Evolutionary conservation across 2,888 invertebrate genomes (phyloP), one percentile per base, ranked within the genome.

Genomic region (Embidobia sp.): DNA sequence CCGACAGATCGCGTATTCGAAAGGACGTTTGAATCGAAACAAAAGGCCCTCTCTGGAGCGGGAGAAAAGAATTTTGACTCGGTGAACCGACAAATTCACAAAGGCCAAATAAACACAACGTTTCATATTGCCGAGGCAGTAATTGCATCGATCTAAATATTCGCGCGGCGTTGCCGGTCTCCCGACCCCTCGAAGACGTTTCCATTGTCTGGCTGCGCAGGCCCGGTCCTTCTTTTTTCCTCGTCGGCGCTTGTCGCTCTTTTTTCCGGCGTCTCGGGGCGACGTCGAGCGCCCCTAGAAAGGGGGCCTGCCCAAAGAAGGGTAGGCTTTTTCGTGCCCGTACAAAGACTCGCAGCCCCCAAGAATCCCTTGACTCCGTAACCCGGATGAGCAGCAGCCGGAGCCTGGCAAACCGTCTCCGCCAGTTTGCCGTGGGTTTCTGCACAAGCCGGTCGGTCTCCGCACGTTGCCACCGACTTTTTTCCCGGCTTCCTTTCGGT

Each of bases 361-460:
- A 53, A 70, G 78, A 51, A 78, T 78, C 74, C 74, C 78, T 70
- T 79, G 73, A 76, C 79, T 76, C 57, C 69, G 61, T 57, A 67
- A 78, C 67, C 76, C 76, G 75, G 78, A 78, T 78, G 75, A 75
- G 78, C 74, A 74, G 72, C 67, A 74, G 77, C 67, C 74, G 76
- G 61, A 76, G 59, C 63, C 29, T 55, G 27, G 40, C 63, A 70
- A 77, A 76, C 76, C 73, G 73, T 73, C 75, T 75, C 59, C 49
- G 61, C 57, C 77, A 79, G 79, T 79, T 66, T 66, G 49, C 74
- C 77, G 74, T 67, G 74, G 59, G 77, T 70, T 66, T 73, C 70
- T 59, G 61, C 61, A 63, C 66, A 37, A 42, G 66, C 61, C 72
- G 66, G 77, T 49, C 72, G 51, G 29, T 22, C 69, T n/a, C 31